phyloP scores from a whole-genome alignment of 2,888 invertebrate genomes.

The Ophioninae sp. region DNA sequence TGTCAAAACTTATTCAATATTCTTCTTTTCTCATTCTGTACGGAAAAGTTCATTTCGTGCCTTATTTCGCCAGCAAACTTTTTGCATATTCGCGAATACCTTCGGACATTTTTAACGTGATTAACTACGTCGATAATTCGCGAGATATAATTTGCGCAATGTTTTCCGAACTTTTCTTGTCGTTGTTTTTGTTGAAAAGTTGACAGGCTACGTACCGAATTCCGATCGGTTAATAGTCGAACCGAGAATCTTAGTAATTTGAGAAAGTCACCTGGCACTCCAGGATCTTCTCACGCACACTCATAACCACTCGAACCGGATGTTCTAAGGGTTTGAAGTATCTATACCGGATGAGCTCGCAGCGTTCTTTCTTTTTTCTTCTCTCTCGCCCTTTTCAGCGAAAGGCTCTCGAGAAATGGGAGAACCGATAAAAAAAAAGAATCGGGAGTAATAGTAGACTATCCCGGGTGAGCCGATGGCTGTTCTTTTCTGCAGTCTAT shows the following conservation, averaged over 20 bases:
- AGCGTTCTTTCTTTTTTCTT: constrained; percentile 6
- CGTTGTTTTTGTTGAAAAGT: not conserved
- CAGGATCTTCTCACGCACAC: constrained; percentile 37
- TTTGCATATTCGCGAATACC: not conserved
- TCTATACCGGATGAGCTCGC: constrained; percentile 44
- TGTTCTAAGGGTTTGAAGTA: constrained; percentile 53
- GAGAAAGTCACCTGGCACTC: constrained; percentile 64
- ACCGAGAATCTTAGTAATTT: constrained; percentile 53
- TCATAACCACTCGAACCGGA: constrained; percentile 48
- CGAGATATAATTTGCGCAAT: not conserved
- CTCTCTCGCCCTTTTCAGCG: not conserved
- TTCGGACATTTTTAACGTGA: not conserved
- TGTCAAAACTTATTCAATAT: not conserved
- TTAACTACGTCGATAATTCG: not conserved
- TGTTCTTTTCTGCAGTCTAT: constrained; percentile 47
- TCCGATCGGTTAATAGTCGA: constrained; percentile 36
- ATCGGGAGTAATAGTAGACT: constrained; percentile 53
- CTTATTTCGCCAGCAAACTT: not conserved
- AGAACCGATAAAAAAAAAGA: constrained; percentile 53
- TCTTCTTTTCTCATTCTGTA: not conserved
- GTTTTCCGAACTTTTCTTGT: not conserved
- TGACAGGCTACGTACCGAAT: not conserved
- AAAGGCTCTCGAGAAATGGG: constrained; percentile 49
- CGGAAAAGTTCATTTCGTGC: not conserved
- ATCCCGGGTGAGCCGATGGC: constrained; percentile 46